A percentile compares a stretch with the other conserved stretches of the same genome.
Conservation (phyloP, 2,797 vertebrate species). For the Decapterus maruadsi region DNA sequence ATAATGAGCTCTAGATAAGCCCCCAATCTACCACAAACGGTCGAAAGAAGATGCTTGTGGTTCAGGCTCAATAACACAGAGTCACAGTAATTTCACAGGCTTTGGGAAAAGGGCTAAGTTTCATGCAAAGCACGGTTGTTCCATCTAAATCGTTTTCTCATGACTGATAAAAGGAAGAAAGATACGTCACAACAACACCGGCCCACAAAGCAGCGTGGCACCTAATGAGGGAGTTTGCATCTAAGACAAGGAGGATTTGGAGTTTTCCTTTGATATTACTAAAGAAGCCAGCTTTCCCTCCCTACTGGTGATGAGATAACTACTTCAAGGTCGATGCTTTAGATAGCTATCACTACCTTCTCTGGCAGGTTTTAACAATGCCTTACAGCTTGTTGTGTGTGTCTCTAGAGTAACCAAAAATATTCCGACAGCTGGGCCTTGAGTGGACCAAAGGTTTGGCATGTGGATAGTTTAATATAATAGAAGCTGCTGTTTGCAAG, state of each 20-base stretch:
- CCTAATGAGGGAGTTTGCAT: conserved; percentile 80
- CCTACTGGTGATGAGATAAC: conserved; percentile 76
- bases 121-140: conserved; percentile 73
- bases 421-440: conserved; percentile 56
- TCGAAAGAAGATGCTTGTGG: conserved; percentile 47
- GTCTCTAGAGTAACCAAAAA: conserved; percentile 62
- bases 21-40: conserved; percentile 42
- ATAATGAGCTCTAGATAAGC: conserved; percentile 68
- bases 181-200: conserved; percentile 63
- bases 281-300: conserved; percentile 68
- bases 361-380: conserved; percentile 72
- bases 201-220: conserved; percentile 68
- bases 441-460: conserved; percentile 46
- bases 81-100: conserved; percentile 62
- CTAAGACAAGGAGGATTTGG: conserved; percentile 74
- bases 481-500: conserved; percentile 43
- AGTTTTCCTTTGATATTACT: conserved; percentile 74
- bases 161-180: conserved; percentile 75
- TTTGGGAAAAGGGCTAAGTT: conserved; percentile 47
- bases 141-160: conserved; percentile 70
- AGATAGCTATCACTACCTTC: conserved; percentile 76
- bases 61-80: conserved; percentile 60
- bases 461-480: conserved; percentile 46
- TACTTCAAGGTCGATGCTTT: conserved; percentile 80
- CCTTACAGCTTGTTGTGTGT: conserved; percentile 55